Evolutionary conservation across 2,113 vertebrate species (phyloP).

Genomic region (Rhombomys opimus): DNA sequence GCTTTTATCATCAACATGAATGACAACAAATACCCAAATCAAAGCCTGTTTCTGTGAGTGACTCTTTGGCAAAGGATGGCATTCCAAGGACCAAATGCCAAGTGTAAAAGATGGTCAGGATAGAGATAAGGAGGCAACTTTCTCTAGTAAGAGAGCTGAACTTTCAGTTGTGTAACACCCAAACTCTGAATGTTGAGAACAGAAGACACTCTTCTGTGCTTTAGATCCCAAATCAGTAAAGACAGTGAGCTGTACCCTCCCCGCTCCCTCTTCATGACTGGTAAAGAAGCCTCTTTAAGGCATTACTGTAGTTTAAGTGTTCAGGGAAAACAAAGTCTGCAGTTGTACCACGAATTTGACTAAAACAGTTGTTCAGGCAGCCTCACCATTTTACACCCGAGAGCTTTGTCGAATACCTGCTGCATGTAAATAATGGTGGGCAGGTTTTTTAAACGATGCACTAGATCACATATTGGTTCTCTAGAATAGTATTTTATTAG

Average conservation of each 20-base stretch:
- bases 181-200: not conserved
- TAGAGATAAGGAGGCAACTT: constrained; percentile 1
- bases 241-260: not conserved
- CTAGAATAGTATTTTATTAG: constrained; percentile 16
- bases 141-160: not conserved
- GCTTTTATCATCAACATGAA: not conserved
- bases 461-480: not conserved
- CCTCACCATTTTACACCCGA: not conserved
- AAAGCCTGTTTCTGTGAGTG: not conserved
- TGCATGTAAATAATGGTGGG: not conserved
- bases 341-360: not conserved
- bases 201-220: not conserved
- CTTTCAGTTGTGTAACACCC: not conserved
- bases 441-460: not conserved
- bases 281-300: not conserved
- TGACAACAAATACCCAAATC: not conserved
- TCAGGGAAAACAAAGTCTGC: not conserved
- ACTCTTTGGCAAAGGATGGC: not conserved
- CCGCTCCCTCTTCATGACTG: not conserved
- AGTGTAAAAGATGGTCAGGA: constrained; percentile 30
- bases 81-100: not conserved
- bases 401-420: not conserved
- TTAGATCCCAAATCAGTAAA: not conserved
- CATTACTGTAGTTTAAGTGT: not conserved
- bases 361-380: not conserved